Evolutionary conservation across 1,140 invertebrate species (phyloP).

Genomic region (Plutomurus gul): DNA sequence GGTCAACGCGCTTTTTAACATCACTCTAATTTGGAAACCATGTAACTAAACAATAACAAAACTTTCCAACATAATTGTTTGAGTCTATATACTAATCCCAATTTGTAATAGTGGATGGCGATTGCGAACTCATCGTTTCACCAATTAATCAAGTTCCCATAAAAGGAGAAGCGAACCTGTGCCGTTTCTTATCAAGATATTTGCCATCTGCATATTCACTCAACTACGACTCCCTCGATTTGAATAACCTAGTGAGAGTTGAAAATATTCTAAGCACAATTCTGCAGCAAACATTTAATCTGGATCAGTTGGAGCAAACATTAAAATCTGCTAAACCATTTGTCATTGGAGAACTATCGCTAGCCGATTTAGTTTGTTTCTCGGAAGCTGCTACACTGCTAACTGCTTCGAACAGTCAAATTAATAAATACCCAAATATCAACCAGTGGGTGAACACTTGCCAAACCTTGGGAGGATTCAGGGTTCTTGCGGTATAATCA

Average conservation of each 20-base stretch:
- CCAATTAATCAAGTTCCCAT: conserved; percentile 24
- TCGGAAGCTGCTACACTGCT: conserved; percentile 13
- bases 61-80: not conserved
- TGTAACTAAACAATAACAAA: not conserved
- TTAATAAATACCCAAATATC: conserved; percentile 16
- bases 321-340: not conserved
- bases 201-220: not conserved
- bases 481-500: not conserved
- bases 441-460: conserved; percentile 25
- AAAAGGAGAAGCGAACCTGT: conserved; percentile 35
- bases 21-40: not conserved
- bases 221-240: conserved; percentile 35
- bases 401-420: not conserved
- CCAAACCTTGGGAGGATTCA: conserved; percentile 19
- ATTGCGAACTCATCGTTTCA: conserved; percentile 31
- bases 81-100: not conserved
- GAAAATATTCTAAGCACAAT: not conserved
- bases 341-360: conserved; percentile 29
- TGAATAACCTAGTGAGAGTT: conserved; percentile 7
- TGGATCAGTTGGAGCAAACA: not conserved
- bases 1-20: not conserved
- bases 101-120: not conserved
- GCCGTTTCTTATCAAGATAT: conserved; percentile 34
- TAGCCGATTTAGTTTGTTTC: conserved; percentile 38
- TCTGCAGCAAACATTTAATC: not conserved